Evolutionary conservation across 2,888 invertebrate genomes (phyloP).

Genomic region (Parelbella ahira): DNA sequence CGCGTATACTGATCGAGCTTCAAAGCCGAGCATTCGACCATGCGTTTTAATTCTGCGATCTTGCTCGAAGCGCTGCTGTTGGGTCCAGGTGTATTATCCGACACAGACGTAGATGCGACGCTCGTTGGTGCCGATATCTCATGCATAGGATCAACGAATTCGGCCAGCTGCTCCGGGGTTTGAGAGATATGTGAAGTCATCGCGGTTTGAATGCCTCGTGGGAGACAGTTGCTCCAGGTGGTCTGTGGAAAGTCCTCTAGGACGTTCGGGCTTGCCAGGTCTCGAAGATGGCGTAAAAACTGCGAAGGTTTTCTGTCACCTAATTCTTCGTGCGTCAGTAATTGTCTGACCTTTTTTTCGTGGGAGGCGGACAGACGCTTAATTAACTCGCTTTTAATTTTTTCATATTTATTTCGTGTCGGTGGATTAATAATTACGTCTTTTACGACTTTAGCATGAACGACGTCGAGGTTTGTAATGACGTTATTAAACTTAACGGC

Average conservation of each 20-base stretch:
- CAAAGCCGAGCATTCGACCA: background rate
- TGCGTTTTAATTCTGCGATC: background rate
- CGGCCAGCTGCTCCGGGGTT: background rate
- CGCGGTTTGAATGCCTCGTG: background rate
- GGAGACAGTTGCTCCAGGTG: background rate
- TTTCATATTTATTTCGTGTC: background rate
- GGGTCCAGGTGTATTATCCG: background rate
- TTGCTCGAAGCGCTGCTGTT: background rate
- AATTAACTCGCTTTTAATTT: no score
- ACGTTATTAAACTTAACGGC: background rate
- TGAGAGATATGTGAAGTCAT: background rate
- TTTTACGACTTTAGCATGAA: no score
- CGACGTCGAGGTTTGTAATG: background rate
- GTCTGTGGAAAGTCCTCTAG: background rate
- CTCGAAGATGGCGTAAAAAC: background rate
- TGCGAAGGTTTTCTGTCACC: background rate
- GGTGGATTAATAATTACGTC: background rate
- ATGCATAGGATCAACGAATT: background rate
- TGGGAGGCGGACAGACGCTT: no score
- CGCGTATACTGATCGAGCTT: conserved; percentile 5
- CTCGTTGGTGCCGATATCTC: background rate
- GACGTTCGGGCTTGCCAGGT: background rate
- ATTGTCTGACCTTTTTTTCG: no score
- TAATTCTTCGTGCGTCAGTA: background rate
- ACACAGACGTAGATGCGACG: background rate